phyloP scores from a whole-genome alignment of 2,113 vertebrate species.

The Macroglossus sobrinus region DNA sequence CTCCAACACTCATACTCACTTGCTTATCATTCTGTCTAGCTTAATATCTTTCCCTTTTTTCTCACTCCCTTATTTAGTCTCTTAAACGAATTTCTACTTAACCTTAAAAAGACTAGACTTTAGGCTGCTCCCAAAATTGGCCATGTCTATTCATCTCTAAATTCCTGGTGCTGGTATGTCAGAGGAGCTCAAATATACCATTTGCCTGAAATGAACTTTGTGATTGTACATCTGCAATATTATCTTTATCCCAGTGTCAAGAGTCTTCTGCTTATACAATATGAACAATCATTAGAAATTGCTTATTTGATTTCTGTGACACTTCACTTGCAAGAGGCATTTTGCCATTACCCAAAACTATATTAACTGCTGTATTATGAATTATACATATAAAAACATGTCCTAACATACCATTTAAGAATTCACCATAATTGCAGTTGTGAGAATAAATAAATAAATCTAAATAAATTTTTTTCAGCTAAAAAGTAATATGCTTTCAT shows the following conservation, averaged over 20 bases:
- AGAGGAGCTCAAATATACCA: background rate
- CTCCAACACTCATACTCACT: background rate
- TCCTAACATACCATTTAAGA: background rate
- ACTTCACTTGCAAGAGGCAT: background rate
- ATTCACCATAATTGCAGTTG: background rate
- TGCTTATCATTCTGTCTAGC: background rate
- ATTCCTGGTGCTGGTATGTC: background rate
- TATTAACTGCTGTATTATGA: background rate
- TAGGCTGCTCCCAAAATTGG: background rate
- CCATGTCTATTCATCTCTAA: background rate
- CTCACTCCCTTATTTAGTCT: background rate
- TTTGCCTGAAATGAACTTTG: background rate
- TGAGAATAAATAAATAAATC: too few species aligned
- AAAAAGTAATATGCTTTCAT: background rate
- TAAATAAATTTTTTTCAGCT: background rate
- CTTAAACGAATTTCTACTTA: background rate
- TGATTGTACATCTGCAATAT: background rate
- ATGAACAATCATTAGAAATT: conserved; percentile 5
- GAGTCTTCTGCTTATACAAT: background rate
- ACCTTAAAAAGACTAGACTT: background rate
- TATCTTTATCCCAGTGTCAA: background rate
- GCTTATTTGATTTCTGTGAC: background rate
- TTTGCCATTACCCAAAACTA: background rate
- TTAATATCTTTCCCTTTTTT: background rate
- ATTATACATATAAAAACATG: background rate